These are phyloP conservation scores for Netelia inedita DNA, from an alignment of 2,888 invertebrate species.

Conservation along the genomic window DNA sequence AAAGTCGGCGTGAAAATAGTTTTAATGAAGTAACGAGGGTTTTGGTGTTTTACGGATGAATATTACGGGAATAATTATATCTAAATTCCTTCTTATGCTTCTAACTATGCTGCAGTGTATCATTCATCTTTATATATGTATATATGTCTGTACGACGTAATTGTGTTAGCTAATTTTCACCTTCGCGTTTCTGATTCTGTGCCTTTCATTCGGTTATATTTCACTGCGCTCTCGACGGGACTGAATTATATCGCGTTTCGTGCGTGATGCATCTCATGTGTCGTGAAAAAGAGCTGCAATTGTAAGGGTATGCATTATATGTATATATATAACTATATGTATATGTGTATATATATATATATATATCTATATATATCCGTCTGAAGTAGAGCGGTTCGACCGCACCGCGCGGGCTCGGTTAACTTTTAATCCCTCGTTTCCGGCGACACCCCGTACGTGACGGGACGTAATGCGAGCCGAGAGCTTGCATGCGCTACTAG, in stretches of 20 bases:
- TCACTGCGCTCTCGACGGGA: background rate
- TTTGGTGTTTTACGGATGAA: background rate
- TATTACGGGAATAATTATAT: conserved; percentile 7
- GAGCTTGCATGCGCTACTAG: conserved; percentile 62
- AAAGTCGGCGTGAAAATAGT: too few relatives aligned
- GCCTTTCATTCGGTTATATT: conserved; percentile 27
- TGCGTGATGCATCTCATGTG: background rate
- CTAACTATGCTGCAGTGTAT: background rate
- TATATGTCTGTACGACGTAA: conserved; percentile 4
- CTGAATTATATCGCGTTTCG: conserved; percentile 20
- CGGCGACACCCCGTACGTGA: conserved; percentile 68
- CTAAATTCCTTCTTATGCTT: background rate
- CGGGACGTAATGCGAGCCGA: conserved; percentile 64
- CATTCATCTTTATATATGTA: background rate
- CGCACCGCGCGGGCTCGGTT: conserved; percentile 66
- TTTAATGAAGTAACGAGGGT: too few relatives aligned
- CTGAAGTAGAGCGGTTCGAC: conserved; percentile 36
- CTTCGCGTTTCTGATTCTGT: conserved; percentile 29
- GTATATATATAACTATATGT: background rate
- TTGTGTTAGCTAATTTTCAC: conserved; percentile 49
- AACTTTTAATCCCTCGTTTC: conserved; percentile 74
- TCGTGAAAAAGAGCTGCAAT: conserved; percentile 38
- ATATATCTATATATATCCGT: background rate
- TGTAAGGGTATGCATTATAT: conserved; percentile 12
- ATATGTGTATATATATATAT: background rate